phyloP scores from a whole-genome alignment of 2,797 vertebrate species.

The Crenichthys baileyi region DNA sequence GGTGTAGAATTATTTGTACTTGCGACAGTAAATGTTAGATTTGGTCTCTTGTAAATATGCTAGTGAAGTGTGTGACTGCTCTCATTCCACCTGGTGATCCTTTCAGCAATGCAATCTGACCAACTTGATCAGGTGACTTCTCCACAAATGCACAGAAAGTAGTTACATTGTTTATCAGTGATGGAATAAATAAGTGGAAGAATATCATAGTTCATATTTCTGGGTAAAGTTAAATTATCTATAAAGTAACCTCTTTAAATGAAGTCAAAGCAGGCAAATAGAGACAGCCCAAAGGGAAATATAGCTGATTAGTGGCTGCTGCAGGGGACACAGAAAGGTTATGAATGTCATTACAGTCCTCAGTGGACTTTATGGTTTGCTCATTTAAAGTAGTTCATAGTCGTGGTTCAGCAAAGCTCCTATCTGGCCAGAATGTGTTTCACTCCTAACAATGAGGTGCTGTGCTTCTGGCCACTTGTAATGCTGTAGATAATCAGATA shows the following conservation, averaged over 20 bases:
- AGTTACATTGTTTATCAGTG: neutral
- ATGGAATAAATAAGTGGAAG: neutral
- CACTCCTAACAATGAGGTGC: constrained; percentile 53
- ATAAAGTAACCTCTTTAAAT: constrained; percentile 10
- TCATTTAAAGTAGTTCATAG: constrained; percentile 65
- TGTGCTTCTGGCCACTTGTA: constrained; percentile 60
- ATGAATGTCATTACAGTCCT: constrained; percentile 72
- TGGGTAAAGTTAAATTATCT: constrained; percentile 2
- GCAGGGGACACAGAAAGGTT: constrained; percentile 59
- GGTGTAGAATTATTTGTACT: neutral
- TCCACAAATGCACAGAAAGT: neutral
- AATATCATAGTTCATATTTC: neutral
- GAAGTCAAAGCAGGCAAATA: constrained; percentile 24
- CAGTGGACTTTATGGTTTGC: constrained; percentile 47
- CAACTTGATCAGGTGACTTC: neutral
- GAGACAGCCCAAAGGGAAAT: constrained; percentile 52
- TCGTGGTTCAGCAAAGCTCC: constrained; percentile 48
- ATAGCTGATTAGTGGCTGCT: constrained; percentile 49
- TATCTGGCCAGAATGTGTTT: constrained; percentile 55
- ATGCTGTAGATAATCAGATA: constrained; percentile 71
- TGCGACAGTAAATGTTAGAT: neutral
- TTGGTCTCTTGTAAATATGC: neutral
- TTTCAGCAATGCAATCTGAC: neutral
- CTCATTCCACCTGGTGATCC: neutral
- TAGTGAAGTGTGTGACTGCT: neutral